Evolutionary conservation across 2,113 vertebrate species (phyloP), one percentile per base, ranked within the genome.

Genomic region (Ageneiosus marmoratus): DNA sequence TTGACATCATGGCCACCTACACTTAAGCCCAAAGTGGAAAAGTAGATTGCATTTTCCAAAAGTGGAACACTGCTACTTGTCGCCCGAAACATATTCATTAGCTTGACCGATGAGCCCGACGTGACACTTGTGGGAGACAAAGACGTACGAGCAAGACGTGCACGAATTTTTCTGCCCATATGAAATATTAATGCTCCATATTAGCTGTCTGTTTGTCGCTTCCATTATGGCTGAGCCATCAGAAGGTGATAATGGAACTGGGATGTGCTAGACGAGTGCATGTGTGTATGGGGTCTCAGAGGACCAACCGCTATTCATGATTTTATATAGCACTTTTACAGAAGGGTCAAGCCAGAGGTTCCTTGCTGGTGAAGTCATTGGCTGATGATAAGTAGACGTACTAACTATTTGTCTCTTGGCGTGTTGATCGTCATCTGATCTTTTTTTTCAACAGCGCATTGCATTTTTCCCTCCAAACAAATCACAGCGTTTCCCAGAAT

Each of bases 141-240:
- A 77, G 73, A 70, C 79, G 60, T 55, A 86, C 56, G 83, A 48
- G 18, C 65, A 85, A 78, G 82, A 87, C 41, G 83, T 84, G 90
- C 83, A 88, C 75, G 32, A 63, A 87, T 82, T 88, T 87, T 80
- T 75, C 84, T 76, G 89, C 92, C 91, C 92, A 91, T 95, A 97
- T 98, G 93, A 97, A 97, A 99, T 97, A 97, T 97, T 98, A 96
- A 96, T 91, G 96, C 92, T 92, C 95, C 96, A 97, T 97, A 97
- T 97, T 95, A 95, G 94, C 91, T 94, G 91, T 90, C 91, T 94
- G 94, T 95, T 94, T 95, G 94, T 95, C 95, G 94, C 92, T 95
- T 95, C 94, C 93, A 94, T 96, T 95, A 93, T 93, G 91, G 92
- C 92, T 46, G 77, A 77, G 10, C 72, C 70, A 67, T 94, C 94